Base-by-base conservation (phyloP, 1,140 invertebrate species). In the Papilio aristodemus region DNA sequence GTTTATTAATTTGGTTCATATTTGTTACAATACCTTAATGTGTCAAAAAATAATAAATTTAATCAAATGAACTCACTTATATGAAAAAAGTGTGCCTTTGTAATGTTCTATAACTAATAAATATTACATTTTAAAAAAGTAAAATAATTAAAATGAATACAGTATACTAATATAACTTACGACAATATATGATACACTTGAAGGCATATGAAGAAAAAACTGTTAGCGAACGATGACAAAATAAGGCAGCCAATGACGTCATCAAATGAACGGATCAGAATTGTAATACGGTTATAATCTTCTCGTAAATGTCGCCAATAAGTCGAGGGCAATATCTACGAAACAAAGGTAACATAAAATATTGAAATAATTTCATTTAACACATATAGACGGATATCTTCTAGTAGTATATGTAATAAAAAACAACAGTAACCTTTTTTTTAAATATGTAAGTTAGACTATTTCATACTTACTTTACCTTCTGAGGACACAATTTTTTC, bases 201-300 rank as follows among this genome's bases (percentile, higher is more conserved):
- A 1, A 95, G 84, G 60, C 95, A 95, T 32, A 96, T 94, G 57
- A 95, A 96, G 75, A 95, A 95, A 0, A 96, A 82, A 84, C 96
- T 96, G 71, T 94, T 94, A 4, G 92, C 92, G 68, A 95, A 95
- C 0, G 95, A 95, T 4, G 95, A 78, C 1, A 96, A 83, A 7
- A 95, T 92, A 4, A 95, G 91, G 32, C 91, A 86, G 6, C 93
- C 93, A 17, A 94, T 89, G 14, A 92, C 85, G 5, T 89, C 85
- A 70, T 94, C 93, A n/a, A 94, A 81, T 3, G 79, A 81, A 67
- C 92, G 86, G 0, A 94, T 93, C 8, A 94, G 73, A n/a, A 76
- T 87, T 0, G 93, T 92, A 13, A 93, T 78, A 38, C 88, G 90
- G 78, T 93, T 94, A 72, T 93, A 94, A 25, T 93, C 93, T 72